phyloP scores from a whole-genome alignment of 2,888 invertebrate genomes.

The Tetheella fluctuosa region DNA sequence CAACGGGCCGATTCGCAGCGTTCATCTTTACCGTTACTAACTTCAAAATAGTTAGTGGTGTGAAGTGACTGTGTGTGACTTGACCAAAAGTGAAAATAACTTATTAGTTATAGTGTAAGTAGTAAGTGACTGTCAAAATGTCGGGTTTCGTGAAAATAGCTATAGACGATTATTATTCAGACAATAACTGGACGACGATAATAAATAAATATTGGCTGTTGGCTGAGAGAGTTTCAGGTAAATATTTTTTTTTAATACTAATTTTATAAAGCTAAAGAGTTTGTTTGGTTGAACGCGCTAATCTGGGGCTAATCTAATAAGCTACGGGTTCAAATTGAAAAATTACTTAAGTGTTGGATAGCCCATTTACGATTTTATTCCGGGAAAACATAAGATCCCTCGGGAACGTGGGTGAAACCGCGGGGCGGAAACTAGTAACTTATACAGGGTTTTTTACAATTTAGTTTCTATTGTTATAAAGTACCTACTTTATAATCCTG shows the following conservation, averaged over 20 bases:
- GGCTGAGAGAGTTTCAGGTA: constrained; percentile 90
- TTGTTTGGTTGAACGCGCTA: no score
- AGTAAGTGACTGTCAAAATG: constrained; percentile 63
- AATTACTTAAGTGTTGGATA: no score
- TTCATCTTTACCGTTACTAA: constrained; percentile 17
- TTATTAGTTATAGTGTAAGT: constrained; percentile 40
- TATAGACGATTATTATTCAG: constrained; percentile 86
- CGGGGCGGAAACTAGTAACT: no score
- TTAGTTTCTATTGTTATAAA: no score
- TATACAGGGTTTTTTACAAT: no score
- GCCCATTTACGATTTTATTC: no score
- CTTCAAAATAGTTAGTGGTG: constrained; percentile 36
- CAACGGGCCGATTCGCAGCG: constrained; percentile 50
- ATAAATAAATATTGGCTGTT: constrained; percentile 89
- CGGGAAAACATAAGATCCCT: no score
- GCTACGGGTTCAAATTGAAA: no score
- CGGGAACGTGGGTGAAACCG: no score
- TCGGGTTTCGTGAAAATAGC: constrained; percentile 87
- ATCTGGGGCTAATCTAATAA: no score
- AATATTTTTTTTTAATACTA: constrained; percentile 29
- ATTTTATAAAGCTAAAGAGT: no score
- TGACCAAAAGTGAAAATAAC: constrained; percentile 33
- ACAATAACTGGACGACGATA: constrained; percentile 86
- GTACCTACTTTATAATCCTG: no score
- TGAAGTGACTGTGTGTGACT: constrained; percentile 64